Evolutionary conservation across 2,113 vertebrate genomes (phyloP).

Genomic region (Psammodynastes pulverulentus): DNA sequence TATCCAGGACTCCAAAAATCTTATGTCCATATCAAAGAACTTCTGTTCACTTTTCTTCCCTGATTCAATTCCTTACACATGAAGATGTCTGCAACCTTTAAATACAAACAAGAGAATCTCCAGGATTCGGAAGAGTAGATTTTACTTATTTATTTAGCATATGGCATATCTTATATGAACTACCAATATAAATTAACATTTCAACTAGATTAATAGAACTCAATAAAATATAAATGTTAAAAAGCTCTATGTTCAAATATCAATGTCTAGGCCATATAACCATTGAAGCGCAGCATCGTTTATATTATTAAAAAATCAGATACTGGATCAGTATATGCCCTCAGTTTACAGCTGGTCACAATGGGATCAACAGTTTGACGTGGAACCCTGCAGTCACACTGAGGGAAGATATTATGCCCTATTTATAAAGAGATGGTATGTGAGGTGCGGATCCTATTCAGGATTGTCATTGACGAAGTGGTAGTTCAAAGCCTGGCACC

Average conservation of each 20-base stretch:
- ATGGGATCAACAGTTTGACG: neutral
- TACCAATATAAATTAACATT: neutral
- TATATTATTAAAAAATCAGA: neutral
- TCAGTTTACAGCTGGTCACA: neutral
- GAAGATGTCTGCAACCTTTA: neutral
- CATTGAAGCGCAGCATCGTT: neutral
- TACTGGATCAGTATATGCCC: neutral
- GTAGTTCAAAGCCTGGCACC: neutral
- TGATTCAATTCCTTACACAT: neutral
- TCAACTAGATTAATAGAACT: neutral
- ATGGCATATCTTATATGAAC: neutral
- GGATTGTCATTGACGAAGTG: neutral
- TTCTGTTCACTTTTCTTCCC: neutral
- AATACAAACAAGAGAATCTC: neutral
- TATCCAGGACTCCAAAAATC: neutral
- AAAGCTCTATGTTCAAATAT: too few relatives aligned
- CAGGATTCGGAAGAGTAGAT: neutral
- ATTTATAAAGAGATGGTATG: too few relatives aligned
- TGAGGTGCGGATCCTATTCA: too few relatives aligned
- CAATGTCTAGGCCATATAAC: neutral
- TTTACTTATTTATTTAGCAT: neutral
- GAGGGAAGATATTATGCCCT: too few relatives aligned
- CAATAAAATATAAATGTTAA: neutral
- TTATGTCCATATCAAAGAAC: neutral
- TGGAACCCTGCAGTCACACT: neutral